Evolutionary conservation across 2,888 invertebrate genomes (phyloP).

Genomic region (Sympetrum striolatum): DNA sequence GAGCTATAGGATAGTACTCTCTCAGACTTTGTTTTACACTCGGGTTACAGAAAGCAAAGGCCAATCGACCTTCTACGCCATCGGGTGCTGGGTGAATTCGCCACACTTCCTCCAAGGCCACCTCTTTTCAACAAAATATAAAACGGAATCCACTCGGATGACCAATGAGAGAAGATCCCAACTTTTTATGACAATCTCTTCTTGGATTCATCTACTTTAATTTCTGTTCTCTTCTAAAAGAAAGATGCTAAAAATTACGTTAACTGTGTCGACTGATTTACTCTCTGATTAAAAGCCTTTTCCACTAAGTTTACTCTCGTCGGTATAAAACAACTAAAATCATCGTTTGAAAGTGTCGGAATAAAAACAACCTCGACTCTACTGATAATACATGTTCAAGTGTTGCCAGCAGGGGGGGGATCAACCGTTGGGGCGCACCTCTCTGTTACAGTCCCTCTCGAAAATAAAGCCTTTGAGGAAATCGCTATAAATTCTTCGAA

Average conservation of each 20-base stretch:
- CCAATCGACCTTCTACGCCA: background rate
- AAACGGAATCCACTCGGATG: background rate
- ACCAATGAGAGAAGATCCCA: background rate
- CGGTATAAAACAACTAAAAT: background rate
- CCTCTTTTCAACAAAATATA: conserved; percentile 5
- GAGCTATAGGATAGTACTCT: conserved; percentile 23
- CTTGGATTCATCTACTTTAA: background rate
- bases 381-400: background rate
- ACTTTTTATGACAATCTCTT: background rate
- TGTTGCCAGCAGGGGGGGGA: too few species aligned
- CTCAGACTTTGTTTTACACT: conserved; percentile 11
- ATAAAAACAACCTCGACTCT: background rate
- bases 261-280: background rate
- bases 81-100: background rate
- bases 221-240: background rate
- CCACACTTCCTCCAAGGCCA: conserved; percentile 16
- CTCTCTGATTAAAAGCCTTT: background rate
- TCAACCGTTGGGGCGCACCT: too few species aligned
- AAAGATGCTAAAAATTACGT: conserved; percentile 29
- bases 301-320: background rate
- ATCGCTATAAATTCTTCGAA: too few species aligned
- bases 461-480: too few species aligned
- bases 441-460: too few species aligned
- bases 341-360: background rate
- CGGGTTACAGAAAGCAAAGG: conserved; percentile 36